Base-by-base conservation (phyloP, 2,797 vertebrate genomes). In the Gymnoscopelus microlampas region DNA sequence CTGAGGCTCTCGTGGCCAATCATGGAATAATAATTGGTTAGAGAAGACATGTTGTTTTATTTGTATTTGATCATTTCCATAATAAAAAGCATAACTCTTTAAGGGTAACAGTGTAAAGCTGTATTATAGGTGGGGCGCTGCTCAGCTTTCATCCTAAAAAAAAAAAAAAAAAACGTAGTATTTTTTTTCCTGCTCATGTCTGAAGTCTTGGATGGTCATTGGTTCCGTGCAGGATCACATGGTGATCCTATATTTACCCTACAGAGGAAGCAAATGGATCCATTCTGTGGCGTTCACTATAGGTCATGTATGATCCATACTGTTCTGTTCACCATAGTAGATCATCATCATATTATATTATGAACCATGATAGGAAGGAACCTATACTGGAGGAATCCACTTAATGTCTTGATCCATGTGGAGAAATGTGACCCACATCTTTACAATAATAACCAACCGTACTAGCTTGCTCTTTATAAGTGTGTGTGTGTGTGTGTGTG, bases 1-100 rank as follows among this genome's bases (percentile, higher is more conserved):
- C 89, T 9, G 35, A 5, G 6, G 39, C 39, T 91, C 85, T 96
- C 95, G 86, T 96, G 95, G 90, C 96, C 96, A 95, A 97, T 95
- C 91, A 97, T 95, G 85, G 96, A 96, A 93, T 96, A 97, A 94
- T 97, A 97, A 95, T 96, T 97, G 92, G 95, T 96, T 93, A 97
- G 94, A 90, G 96, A 97, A 90, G 96, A 97, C 96, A 96, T 97
- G 91, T 19, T 19, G 19, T 94, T 95, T 93, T 88, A 89, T 91
- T 91, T 92, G 10, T 56, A 56, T 56, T 56, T 29, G 19, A 91
- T 93, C 93, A 94, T 90, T 92, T 93, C 91, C 87, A 29, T 7
- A 44, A 7, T 44, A 9, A 19, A 19, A 19, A 19, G 19, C 19
- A 19, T 19, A 19, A 19, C 19, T 19, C 19, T 19, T 92, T 90